Evolutionary conservation across 1,140 invertebrate species (phyloP), one percentile per base, ranked within the genome.

Genomic region (Heterodera carotae): DNA sequence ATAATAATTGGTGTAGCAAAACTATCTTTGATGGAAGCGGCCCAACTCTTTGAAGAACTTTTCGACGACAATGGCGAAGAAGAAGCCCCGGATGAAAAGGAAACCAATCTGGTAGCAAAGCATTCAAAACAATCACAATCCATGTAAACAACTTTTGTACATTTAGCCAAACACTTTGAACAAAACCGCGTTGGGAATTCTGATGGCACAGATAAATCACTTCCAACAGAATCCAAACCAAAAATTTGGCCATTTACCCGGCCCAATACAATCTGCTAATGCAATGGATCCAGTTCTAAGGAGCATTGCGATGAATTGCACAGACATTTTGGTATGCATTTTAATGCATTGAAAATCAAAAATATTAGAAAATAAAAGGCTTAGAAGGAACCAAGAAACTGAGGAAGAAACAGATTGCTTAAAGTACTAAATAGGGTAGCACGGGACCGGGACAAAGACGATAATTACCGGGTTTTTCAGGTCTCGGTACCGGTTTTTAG

Each of bases 171-270:
- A 66, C 29, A 66, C 62, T 29, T 22, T 66, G 62, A 66, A 66
- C 62, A 66, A 66, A 29, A 66, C 62, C 1, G 62, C 62, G 62
- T 34, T 66, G 62, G 33, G 33, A 34, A 66, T 66, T 34, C 62
- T 66, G 25, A 66, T 66, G 62, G 62, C 62, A 4, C 62, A 66
- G 25, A 12, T 66, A 25, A 66, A 66, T 27, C 62, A 22, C 5
- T 31, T 66, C 25, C 62, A 66, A 56, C 48, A 56, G 22, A 56
- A 34, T 33, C 62, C 62, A 31, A 66, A 29, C 29, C n/a, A 1
- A 56, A 66, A 66, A 31, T 66, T 66, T n/a, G 62, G n/a, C 62
- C n/a, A 66, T 29, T 66, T 66, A 4, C 48, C 48, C 15, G 48
- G 48, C 48, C 48, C 48, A 22, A 5, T 18, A 18, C 12, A 12